Conservation (phyloP, 2,888 invertebrate genomes). For the Polyommatus iphigenia region DNA sequence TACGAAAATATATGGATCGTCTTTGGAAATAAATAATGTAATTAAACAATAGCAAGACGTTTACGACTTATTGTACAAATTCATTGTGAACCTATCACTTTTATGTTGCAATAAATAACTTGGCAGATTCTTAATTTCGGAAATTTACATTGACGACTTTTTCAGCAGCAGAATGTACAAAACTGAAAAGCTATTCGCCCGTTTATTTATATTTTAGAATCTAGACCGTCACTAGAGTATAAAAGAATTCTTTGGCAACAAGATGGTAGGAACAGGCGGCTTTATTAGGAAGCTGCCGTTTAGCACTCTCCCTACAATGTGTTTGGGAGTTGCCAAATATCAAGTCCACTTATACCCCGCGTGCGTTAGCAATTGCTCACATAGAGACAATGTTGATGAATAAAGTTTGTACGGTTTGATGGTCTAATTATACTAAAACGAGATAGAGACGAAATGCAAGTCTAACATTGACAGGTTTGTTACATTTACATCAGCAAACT, state of each 20-base stretch:
- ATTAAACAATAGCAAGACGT: not conserved
- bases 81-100: not conserved
- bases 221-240: conserved; percentile 5
- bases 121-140: not conserved
- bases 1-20: not conserved
- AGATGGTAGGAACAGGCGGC: conserved; percentile 42
- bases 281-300: conserved; percentile 76
- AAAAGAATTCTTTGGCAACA: conserved; percentile 35
- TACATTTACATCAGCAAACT: not conserved
- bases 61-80: conserved; percentile 13
- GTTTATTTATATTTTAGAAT: not conserved
- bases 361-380: not conserved
- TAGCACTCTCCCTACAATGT: conserved; percentile 62
- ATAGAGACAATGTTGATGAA: not conserved
- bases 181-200: not conserved
- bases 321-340: conserved; percentile 54
- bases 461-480: too few species aligned
- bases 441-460: too few species aligned
- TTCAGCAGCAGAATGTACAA: not conserved
- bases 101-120: conserved; percentile 4
- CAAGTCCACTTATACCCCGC: not conserved
- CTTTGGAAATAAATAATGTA: not conserved
- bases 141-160: not conserved
- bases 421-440: too few species aligned
- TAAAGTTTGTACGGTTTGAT: not conserved